A percentile compares a stretch with the other conserved stretches of the same genome.
These are phyloP conservation scores for Heterocephalus glaber DNA, from an alignment of 2,113 vertebrate species.

Conservation along the genomic window DNA sequence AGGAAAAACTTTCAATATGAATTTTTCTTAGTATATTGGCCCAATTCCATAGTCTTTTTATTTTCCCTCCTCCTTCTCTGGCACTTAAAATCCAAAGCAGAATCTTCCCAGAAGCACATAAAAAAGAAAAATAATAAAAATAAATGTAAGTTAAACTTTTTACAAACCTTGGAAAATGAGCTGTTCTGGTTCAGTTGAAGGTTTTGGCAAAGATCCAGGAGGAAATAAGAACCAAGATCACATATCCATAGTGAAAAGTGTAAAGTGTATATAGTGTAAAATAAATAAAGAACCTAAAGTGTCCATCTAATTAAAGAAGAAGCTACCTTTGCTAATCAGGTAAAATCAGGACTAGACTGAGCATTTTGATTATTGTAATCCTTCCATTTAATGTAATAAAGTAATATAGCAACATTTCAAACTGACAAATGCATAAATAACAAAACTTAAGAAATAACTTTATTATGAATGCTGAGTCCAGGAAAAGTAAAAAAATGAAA, in stretches of 20 bases:
- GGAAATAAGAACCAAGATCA: constrained; percentile 35
- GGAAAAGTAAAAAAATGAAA: constrained; percentile 15
- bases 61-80: background rate
- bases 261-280: background rate
- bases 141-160: constrained; percentile 61
- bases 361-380: background rate
- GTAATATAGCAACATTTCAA: background rate
- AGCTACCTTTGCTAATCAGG: background rate
- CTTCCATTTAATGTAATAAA: background rate
- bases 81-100: constrained; percentile 39
- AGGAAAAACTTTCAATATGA: background rate
- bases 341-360: background rate
- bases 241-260: background rate
- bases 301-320: background rate
- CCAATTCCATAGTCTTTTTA: constrained; percentile 23
- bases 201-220: constrained; percentile 34
- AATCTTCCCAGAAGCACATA: constrained; percentile 42
- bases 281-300: background rate
- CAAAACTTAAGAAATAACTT: background rate
- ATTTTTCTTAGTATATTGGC: background rate
- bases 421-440: background rate
- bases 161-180: constrained; percentile 52
- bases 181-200: constrained; percentile 60
- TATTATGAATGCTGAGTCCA: background rate
- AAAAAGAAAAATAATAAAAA: constrained; percentile 59